Conservation (phyloP, 2,113 vertebrate genomes). For the Cyanoderma ruficeps region DNA sequence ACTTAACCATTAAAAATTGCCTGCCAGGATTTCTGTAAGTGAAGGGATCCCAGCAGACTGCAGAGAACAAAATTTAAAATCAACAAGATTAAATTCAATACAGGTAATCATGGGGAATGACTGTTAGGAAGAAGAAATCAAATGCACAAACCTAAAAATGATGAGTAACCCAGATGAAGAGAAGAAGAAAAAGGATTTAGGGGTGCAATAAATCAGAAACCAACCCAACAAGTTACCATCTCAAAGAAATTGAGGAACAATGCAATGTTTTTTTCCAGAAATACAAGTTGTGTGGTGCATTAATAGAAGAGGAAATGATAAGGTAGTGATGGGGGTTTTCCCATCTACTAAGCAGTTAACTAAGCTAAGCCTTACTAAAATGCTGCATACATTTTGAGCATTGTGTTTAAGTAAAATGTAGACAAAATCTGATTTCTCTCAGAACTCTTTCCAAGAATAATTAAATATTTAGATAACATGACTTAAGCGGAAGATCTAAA, state of each 20-base stretch:
- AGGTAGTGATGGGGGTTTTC: neutral
- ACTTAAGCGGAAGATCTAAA: neutral
- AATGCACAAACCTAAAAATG: neutral
- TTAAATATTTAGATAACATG: neutral
- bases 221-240: neutral
- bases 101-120: neutral
- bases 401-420: neutral
- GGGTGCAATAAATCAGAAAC: neutral
- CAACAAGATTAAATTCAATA: neutral
- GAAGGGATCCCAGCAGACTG: neutral
- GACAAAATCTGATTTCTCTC: neutral
- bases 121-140: neutral
- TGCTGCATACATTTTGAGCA: neutral
- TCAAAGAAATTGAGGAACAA: neutral
- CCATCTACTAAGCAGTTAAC: neutral
- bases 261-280: neutral
- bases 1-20: neutral
- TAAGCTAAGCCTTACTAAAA: neutral
- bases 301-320: neutral
- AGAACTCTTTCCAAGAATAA: neutral
- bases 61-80: neutral
- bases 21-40: neutral
- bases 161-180: neutral
- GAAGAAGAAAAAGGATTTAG: neutral
- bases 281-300: neutral